These are phyloP conservation scores for Mormyrus hasselquistii DNA, from an alignment of 2,797 vertebrate genomes.

Conservation along the genomic window DNA sequence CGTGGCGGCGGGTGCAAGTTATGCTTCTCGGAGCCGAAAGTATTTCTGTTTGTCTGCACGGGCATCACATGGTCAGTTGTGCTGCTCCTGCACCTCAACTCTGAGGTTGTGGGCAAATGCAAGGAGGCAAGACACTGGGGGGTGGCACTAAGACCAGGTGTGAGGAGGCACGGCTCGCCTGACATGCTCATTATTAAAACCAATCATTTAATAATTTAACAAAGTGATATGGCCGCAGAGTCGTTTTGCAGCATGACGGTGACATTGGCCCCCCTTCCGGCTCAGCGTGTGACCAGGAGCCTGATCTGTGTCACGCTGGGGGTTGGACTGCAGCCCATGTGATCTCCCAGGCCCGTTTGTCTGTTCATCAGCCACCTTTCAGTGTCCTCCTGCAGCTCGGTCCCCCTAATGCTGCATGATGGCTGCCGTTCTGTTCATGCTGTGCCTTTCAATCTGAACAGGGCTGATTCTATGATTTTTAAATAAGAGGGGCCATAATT, in stretches of 20 bases:
- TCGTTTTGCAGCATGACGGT: conserved; percentile 15
- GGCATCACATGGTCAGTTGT: not conserved
- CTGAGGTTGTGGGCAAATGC: not conserved
- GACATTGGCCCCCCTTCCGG: not conserved
- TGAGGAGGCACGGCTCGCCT: not conserved
- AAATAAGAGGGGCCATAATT: not conserved
- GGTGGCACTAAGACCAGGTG: not conserved
- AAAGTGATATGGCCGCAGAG: not conserved
- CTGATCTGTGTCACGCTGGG: not conserved
- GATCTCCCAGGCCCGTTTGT: not conserved
- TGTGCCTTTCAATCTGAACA: not conserved
- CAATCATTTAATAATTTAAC: conserved; percentile 1
- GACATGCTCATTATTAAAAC: not conserved
- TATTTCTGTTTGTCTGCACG: not conserved
- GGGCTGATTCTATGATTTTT: not conserved
- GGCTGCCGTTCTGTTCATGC: not conserved
- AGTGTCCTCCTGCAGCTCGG: not conserved
- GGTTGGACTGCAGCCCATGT: not conserved
- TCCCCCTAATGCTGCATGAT: not conserved
- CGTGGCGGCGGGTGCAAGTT: not conserved
- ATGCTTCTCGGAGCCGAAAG: not conserved
- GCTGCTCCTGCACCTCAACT: not conserved
- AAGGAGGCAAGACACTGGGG: not conserved
- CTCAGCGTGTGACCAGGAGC: not conserved
- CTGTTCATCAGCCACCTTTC: not conserved